Base-by-base conservation (phyloP, 2,797 vertebrate species). In the Champsocephalus esox region DNA sequence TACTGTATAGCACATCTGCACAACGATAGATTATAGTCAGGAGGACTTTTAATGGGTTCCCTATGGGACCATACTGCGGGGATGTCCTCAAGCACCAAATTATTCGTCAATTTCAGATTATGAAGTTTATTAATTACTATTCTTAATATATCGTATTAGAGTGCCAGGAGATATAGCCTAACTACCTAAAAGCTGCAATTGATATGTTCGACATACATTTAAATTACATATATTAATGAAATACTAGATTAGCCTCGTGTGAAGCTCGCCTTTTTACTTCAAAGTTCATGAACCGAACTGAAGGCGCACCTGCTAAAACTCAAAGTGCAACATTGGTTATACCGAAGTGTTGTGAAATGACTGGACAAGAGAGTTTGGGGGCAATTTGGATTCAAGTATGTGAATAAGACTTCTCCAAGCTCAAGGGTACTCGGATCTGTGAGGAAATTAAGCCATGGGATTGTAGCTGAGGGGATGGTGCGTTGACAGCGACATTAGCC, bases 111-210 rank as follows among this genome's bases (percentile, higher is more conserved):
- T 92, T 92, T 92, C 80, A 89, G 77, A 92, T 92, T 55, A 91
- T 92, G 80, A 91, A 78, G 66, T 90, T 91, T 89, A 90, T 93
- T 92, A 94, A 94, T 93, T 92, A 93, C 90, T 87, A 86, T 88
- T 90, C 91, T 90, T 92, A 93, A 91, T 93, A 90, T 91, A 91
- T 92, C 90, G 89, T 86, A 76, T 72, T 52, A 91, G 45, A 66
- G 67, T 78, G 81, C 86, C 87, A 86, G 82, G 73, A 89, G 84
- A 83, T 86, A 85, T 81, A 77, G 87, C 86, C 86, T 78, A 79
- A 87, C 87, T 85, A 89, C 85, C 72, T 80, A 75, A 78, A 85
- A 70, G 72, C 83, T 70, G 70, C 70, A 73, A 85, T 88, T 80
- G 77, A 86, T 88, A 86, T 68, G 59, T 61, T 80, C 76, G 43